Percentiles rank a stretch among this genome's conserved stretches.
phyloP scores from a whole-genome alignment of 2,113 vertebrate genomes.

The Corythornis madagascariensis region DNA sequence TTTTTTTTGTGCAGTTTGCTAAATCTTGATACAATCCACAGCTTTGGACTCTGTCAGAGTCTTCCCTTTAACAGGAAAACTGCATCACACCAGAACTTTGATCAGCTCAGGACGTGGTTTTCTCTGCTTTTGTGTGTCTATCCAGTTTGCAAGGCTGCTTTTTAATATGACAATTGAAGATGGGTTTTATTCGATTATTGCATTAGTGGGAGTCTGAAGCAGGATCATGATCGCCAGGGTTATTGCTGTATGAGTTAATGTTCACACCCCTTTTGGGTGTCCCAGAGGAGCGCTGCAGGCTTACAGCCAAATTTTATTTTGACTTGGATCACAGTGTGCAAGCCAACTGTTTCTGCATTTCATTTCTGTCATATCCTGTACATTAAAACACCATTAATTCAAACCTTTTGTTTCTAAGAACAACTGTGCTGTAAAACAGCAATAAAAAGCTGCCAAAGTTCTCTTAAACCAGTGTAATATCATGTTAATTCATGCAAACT shows the following conservation, averaged over 20 bases:
- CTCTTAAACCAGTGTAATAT: neutral
- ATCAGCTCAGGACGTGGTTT: neutral
- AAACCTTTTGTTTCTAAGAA: slow-evolving; percentile 65
- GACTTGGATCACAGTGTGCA: slow-evolving; percentile 48
- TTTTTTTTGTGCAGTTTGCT: neutral
- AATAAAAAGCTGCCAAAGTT: slow-evolving; percentile 34
- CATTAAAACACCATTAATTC: slow-evolving; percentile 63
- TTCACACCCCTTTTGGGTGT: slow-evolving; percentile 51
- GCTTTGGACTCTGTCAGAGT: neutral
- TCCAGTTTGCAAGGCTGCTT: neutral
- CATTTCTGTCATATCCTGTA: slow-evolving; percentile 68
- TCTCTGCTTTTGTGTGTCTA: neutral
- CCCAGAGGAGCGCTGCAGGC: slow-evolving; percentile 39
- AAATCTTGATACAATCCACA: neutral
- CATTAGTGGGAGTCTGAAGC: slow-evolving; percentile 53
- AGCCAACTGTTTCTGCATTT: slow-evolving; percentile 67
- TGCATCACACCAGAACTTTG: neutral
- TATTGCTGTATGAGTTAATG: slow-evolving; percentile 48
- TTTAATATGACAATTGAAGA: slow-evolving; percentile 38
- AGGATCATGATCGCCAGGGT: neutral
- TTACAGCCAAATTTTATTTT: slow-evolving; percentile 47
- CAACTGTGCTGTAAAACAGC: slow-evolving; percentile 33
- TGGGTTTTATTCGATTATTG: slow-evolving; percentile 51
- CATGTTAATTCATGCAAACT: neutral
- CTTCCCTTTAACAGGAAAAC: neutral